Evolutionary conservation across 2,797 vertebrate genomes (phyloP), one percentile per base, ranked within the genome.

Genomic region (Zonotrichia albicollis): DNA sequence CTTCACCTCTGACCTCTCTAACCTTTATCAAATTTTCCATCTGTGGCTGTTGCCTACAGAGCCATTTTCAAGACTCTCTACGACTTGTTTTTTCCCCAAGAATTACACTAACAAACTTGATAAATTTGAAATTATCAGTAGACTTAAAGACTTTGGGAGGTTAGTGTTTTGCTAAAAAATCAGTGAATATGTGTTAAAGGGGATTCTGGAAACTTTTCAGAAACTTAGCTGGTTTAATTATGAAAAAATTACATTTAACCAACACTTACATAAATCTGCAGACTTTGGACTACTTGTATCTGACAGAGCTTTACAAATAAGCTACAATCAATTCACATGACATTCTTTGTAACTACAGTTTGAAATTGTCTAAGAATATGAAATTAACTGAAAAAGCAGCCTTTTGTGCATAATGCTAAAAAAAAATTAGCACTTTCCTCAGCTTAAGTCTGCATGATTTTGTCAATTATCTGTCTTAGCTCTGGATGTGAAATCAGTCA

Each of bases 381-480:
- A 75, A 76, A 86, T 61, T 64, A 90, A 71, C n/a, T 75, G 30
- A 76, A 90, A 92, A 93, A 87, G 45, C 60, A 90, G 43, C n/a
- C 34, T 68, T 42, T 22, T 43, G 20, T 55, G 27, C 30, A 75
- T 82, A 92, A 93, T 16, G 36, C 19, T 5, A 4, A 11, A 61
- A 73, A 73, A 81, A 58, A 87, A 62, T 9, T 29, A 89, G 84
- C 50, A 66, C 74, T 90, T 94, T 79, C 77, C 61, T 89, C 64
- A 76, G 15, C 20, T 71, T 53, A 79, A 79, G 38, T 62, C 84
- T 84, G 60, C 45, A 84, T 0, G 2, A 75, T 72, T 91, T 89
- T 9, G 10, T 90, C 89, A 84, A 82, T 90, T 92, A 87, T 45
- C 81, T 79, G 43, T 89, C 81, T 95, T 76, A 87, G 48, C 40